Conservation (phyloP, 2,797 vertebrate genomes). For the Leptoclinus maculatus region DNA sequence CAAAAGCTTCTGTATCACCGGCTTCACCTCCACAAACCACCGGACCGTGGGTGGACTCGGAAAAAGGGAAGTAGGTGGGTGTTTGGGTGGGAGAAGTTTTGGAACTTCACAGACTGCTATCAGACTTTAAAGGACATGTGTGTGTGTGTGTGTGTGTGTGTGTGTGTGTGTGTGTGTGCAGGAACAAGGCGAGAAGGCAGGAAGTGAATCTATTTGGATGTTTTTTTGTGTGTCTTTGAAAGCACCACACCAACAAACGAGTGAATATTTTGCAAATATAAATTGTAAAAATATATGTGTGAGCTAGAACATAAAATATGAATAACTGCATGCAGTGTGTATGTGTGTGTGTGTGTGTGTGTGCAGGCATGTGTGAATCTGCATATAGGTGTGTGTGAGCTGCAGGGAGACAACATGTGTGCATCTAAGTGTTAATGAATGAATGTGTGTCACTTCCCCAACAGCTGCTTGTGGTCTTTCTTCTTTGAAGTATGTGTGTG, state of each 20-base stretch:
- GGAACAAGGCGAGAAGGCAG: neutral
- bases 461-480: conserved; percentile 92
- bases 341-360: neutral
- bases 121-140: neutral
- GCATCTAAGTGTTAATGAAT: conserved; percentile 35
- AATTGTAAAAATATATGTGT: neutral
- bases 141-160: neutral
- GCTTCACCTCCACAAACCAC: conserved; percentile 44
- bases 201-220: conserved; percentile 11
- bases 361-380: conserved; percentile 2
- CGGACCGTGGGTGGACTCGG: conserved; percentile 10
- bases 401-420: conserved; percentile 20
- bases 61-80: conserved; percentile 20
- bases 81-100: conserved; percentile 17
- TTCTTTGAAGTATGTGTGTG: conserved; percentile 71
- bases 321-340: neutral
- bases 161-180: neutral
- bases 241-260: conserved; percentile 1
- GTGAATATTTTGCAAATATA: neutral
- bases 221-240: neutral
- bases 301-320: neutral
- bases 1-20: neutral
- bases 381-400: conserved; percentile 25
- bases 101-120: conserved; percentile 33
- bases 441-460: conserved; percentile 80